phyloP scores from a whole-genome alignment of 2,888 invertebrate genomes.

The Volucella zonaria region DNA sequence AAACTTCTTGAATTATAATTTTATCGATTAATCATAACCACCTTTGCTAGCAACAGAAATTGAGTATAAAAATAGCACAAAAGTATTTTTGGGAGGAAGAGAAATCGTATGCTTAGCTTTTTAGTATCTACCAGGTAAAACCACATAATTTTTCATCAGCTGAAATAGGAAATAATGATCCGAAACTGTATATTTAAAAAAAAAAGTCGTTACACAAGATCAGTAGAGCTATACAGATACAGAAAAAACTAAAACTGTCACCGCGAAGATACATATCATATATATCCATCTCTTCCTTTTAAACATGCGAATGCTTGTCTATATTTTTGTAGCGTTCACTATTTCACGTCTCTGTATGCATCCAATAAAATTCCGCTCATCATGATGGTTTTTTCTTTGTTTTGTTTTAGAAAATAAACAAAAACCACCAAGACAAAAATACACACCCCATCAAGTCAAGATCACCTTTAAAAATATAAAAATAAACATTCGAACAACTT shows the following conservation, averaged over 20 bases:
- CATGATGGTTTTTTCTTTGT: not conserved
- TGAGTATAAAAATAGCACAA: not conserved
- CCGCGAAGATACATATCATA: conserved; percentile 22
- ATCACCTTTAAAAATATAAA: conserved; percentile 63
- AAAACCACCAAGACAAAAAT: conserved; percentile 46
- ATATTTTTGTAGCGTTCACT: not conserved
- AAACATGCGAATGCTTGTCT: conserved; percentile 36
- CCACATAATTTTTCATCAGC: too few relatives aligned
- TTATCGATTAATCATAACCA: conserved; percentile 17
- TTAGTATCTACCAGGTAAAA: too few relatives aligned
- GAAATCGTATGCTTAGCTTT: too few relatives aligned
- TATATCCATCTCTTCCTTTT: conserved; percentile 2
- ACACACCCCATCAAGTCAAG: conserved; percentile 61
- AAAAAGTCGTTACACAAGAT: conserved; percentile 36
- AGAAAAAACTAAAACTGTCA: conserved; percentile 8
- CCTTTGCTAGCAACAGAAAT: conserved; percentile 11
- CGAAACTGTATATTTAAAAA: too few relatives aligned
- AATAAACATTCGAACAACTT: conserved; percentile 42
- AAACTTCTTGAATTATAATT: not conserved
- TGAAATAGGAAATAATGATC: too few relatives aligned
- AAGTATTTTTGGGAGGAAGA: not conserved
- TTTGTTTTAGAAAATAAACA: conserved; percentile 30
- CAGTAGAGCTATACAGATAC: not conserved
- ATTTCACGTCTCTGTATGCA: conserved; percentile 22
- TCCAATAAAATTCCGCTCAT: conserved; percentile 25